A percentile compares a stretch with the other conserved stretches of the same genome.
phyloP scores from a whole-genome alignment of 2,888 invertebrate genomes.

The Bombylius major region DNA sequence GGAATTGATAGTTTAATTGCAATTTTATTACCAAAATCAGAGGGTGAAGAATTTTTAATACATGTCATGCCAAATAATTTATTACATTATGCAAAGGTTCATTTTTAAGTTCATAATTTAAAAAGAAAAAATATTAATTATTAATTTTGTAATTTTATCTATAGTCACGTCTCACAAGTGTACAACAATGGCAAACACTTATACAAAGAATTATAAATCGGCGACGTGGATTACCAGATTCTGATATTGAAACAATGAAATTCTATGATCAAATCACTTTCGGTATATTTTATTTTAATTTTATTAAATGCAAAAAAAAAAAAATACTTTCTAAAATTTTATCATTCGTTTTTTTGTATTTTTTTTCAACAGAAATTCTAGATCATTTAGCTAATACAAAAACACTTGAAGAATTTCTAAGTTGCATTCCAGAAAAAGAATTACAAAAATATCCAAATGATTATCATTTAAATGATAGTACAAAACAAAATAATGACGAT shows the following conservation, averaged over 20 bases:
- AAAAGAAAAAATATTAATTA: neutral
- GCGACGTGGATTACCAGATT: conserved; percentile 27
- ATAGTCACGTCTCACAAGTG: conserved; percentile 31
- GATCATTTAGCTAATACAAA: conserved; percentile 29
- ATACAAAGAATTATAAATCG: conserved; percentile 30
- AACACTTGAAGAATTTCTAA: conserved; percentile 31
- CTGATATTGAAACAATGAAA: conserved; percentile 6
- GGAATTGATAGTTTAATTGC: conserved; percentile 42
- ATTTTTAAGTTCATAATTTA: neutral
- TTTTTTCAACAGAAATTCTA: conserved; percentile 24
- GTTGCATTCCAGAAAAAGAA: conserved; percentile 32
- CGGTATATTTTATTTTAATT: conserved; percentile 1
- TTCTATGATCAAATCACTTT: conserved; percentile 8
- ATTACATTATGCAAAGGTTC: conserved; percentile 52
- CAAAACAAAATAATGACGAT: neutral
- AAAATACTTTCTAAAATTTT: too few species aligned
- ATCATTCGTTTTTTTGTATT: neutral
- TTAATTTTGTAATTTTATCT: conserved; percentile 5
- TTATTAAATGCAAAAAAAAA: neutral
- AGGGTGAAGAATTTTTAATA: conserved; percentile 43
- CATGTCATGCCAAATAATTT: conserved; percentile 48
- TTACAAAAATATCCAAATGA: conserved; percentile 21
- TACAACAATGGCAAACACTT: conserved; percentile 33
- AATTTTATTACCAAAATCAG: conserved; percentile 38
- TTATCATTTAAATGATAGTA: conserved; percentile 17